Evolutionary conservation across 2,113 vertebrate genomes (phyloP).

Genomic region (Anarrhichthys ocellatus): DNA sequence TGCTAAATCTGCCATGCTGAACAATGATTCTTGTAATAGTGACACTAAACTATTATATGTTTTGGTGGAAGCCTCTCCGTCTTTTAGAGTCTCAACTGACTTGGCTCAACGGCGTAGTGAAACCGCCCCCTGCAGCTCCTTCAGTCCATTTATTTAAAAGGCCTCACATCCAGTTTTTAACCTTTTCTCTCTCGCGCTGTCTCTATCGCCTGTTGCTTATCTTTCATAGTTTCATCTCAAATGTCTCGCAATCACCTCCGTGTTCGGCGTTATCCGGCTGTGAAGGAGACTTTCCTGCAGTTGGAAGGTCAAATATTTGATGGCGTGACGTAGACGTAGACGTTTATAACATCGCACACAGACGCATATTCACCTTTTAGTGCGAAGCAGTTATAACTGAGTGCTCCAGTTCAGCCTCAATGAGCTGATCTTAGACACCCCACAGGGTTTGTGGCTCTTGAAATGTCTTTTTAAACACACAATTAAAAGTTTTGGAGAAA

Average conservation of each 20-base stretch:
- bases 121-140: neutral
- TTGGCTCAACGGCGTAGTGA: slow-evolving; percentile 5
- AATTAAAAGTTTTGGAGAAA: neutral
- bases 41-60: neutral
- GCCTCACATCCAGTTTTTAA: slow-evolving; percentile 1
- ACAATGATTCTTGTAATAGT: neutral
- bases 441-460: slow-evolving; percentile 13
- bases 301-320: slow-evolving; percentile 31
- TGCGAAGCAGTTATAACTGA: slow-evolving; percentile 4
- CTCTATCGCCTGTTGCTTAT: slow-evolving; percentile 5
- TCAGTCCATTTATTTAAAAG: slow-evolving; percentile 19
- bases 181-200: neutral
- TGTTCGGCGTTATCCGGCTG: neutral
- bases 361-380: slow-evolving; percentile 23
- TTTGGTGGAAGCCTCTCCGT: neutral
- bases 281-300: slow-evolving; percentile 16
- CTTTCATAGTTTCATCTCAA: slow-evolving; percentile 8
- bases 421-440: neutral
- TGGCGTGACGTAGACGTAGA: neutral
- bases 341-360: slow-evolving; percentile 8
- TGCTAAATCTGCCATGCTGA: too few relatives aligned
- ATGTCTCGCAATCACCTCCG: neutral
- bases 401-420: slow-evolving; percentile 2
- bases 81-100: neutral
- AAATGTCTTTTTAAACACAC: slow-evolving; percentile 34